Percentiles rank a stretch among this genome's conserved stretches.
Conservation (phyloP, 2,888 invertebrate genomes). For the Graphium colonna region DNA sequence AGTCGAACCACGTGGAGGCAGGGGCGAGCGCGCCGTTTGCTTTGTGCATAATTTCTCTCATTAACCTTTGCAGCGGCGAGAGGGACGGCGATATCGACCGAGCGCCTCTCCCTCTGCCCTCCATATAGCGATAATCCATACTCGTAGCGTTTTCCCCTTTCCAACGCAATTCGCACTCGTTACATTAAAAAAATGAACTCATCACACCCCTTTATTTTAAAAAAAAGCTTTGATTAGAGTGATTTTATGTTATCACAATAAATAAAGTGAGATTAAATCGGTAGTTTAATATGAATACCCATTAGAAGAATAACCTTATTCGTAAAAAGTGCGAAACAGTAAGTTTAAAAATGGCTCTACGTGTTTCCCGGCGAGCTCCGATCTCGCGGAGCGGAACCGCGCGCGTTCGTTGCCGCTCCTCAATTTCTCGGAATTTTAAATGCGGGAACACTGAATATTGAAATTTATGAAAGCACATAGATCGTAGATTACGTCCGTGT, state of each 20-base stretch:
- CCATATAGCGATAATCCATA: too few relatives aligned
- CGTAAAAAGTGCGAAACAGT: neutral
- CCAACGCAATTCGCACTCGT: too few relatives aligned
- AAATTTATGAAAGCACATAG: constrained; percentile 31
- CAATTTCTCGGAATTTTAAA: constrained; percentile 8
- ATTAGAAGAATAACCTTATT: too few relatives aligned
- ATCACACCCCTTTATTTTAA: too few relatives aligned
- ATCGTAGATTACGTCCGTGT: constrained; percentile 23
- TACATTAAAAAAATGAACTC: too few relatives aligned
- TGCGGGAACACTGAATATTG: constrained; percentile 24
- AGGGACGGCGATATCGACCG: neutral
- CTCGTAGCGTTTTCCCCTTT: too few relatives aligned
- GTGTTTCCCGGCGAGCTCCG: constrained; percentile 1
- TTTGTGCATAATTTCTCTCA: constrained; percentile 32
- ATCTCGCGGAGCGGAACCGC: constrained; percentile 5
- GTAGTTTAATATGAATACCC: neutral
- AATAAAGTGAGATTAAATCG: too few relatives aligned
- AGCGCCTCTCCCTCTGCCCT: neutral
- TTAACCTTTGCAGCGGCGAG: constrained; percentile 26
- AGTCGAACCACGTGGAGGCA: too few relatives aligned
- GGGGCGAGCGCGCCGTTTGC: constrained; percentile 1
- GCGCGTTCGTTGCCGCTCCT: constrained; percentile 5
- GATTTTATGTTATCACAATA: too few relatives aligned
- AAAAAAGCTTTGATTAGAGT: too few relatives aligned
- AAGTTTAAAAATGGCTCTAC: neutral